Evolutionary conservation across 2,888 invertebrate species (phyloP).

Genomic region (Aphodius granarius): DNA sequence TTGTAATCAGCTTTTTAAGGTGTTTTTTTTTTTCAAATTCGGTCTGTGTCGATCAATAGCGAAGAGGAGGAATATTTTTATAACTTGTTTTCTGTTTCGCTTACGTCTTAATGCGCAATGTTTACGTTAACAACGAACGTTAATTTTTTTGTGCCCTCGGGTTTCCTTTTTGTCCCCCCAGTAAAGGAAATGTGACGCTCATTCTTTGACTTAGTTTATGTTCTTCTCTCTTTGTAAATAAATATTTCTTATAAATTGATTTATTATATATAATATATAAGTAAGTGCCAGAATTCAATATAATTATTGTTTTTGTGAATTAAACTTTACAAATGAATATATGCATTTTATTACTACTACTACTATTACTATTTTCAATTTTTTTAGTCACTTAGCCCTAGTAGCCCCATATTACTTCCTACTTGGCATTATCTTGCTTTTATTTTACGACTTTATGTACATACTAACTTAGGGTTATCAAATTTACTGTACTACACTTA

Average conservation of each 20-base stretch:
- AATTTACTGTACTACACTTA: conserved; percentile 15
- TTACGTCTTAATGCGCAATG: not conserved
- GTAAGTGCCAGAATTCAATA: conserved; percentile 3
- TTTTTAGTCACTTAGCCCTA: not conserved
- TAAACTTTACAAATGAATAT: conserved; percentile 1
- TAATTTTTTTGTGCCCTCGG: not conserved
- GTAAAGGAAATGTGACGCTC: not conserved
- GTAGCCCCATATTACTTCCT: not conserved
- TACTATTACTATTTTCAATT: not conserved
- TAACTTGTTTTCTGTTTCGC: not conserved
- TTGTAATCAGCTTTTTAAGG: not conserved
- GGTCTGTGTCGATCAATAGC: not conserved
- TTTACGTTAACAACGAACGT: not conserved
- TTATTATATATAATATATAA: conserved; percentile 1
- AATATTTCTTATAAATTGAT: not conserved
- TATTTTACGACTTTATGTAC: conserved; percentile 46
- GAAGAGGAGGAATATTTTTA: not conserved
- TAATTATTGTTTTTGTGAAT: conserved; percentile 1
- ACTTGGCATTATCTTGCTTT: conserved; percentile 45
- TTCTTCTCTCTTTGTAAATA: not conserved
- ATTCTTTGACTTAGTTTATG: not conserved
- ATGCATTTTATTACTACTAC: not conserved
- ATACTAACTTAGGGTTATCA: conserved; percentile 49
- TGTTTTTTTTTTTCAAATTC: no score
- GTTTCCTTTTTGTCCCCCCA: not conserved